A percentile compares a stretch with the other conserved stretches of the same genome.
Conservation (phyloP, 2,888 invertebrate species). For the Orgyia antiqua region DNA sequence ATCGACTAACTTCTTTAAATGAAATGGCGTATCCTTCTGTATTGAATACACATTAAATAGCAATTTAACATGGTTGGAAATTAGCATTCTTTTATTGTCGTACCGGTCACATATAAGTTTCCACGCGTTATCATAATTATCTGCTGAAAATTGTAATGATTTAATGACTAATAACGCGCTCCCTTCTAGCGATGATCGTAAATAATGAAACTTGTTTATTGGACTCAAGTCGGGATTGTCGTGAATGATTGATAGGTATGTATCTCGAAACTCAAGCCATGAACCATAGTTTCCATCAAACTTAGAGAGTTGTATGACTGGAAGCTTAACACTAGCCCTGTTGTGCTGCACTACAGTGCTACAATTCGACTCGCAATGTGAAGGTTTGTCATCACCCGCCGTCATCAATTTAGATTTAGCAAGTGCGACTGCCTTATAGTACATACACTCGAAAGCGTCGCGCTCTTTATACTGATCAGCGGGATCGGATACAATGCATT, state of each 20-base stretch:
- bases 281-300: background rate
- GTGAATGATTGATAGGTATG: background rate
- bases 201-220: slow-evolving; percentile 23
- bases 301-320: background rate
- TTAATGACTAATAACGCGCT: slow-evolving; percentile 15
- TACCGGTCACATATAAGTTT: no score
- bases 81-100: no score
- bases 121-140: no score
- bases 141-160: no score
- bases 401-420: background rate
- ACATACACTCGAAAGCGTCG: background rate
- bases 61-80: no score
- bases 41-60: no score
- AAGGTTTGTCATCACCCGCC: background rate
- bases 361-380: background rate
- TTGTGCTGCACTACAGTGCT: slow-evolving; percentile 4
- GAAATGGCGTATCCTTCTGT: no score
- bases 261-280: slow-evolving; percentile 1
- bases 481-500: background rate
- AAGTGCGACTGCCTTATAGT: background rate
- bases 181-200: slow-evolving; percentile 11
- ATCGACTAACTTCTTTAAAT: no score
- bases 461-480: background rate
- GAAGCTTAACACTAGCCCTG: background rate
- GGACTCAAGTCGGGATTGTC: background rate